Evolutionary conservation across 2,113 vertebrate genomes (phyloP).

Genomic region (Octodon degus): DNA sequence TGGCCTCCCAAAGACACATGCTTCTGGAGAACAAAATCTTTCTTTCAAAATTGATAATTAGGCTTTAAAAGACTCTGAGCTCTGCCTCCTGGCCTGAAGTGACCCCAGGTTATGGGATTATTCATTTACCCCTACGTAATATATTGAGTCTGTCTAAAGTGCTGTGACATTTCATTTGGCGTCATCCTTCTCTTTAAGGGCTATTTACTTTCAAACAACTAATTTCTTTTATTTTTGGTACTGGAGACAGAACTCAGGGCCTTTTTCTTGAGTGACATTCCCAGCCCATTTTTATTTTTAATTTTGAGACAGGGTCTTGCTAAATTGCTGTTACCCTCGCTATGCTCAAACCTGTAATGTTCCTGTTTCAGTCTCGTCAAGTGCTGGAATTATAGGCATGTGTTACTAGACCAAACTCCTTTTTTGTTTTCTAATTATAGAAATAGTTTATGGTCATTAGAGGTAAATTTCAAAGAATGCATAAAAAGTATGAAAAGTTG

Average conservation of each 20-base stretch:
- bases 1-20: background rate
- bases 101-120: background rate
- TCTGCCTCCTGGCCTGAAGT: background rate
- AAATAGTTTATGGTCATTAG: background rate
- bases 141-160: background rate
- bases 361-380: background rate
- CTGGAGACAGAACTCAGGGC: background rate
- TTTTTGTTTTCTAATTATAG: background rate
- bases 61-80: background rate
- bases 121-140: background rate
- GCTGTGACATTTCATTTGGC: background rate
- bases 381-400: background rate
- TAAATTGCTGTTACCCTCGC: background rate
- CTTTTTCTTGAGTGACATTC: background rate
- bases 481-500: background rate
- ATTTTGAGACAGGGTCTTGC: background rate
- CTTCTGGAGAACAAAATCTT: constrained; percentile 2
- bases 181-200: background rate
- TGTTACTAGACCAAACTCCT: background rate
- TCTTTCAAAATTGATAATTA: background rate
- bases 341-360: background rate
- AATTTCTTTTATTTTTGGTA: background rate
- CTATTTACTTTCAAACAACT: constrained; percentile 4
- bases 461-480: constrained; percentile 25
- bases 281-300: background rate